A percentile compares a stretch with the other conserved stretches of the same genome.
phyloP scores from a whole-genome alignment of 2,113 vertebrate species.

The Centrocercus urophasianus region DNA sequence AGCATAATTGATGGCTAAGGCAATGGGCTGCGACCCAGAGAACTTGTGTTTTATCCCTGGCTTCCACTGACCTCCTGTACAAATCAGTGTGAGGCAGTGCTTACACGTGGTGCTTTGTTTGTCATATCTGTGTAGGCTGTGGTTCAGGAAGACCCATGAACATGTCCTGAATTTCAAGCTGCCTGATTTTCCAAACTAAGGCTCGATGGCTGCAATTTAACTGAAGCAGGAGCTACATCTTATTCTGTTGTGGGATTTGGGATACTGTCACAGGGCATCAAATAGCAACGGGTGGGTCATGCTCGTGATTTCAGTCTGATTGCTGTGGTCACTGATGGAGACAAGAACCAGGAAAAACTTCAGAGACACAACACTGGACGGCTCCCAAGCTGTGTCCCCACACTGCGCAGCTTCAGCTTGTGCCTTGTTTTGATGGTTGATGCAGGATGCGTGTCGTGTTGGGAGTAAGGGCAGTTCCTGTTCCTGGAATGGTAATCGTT shows the following conservation, averaged over 20 bases:
- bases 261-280: rapidly evolving
- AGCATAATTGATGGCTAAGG: not conserved
- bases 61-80: not conserved
- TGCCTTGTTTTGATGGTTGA: not conserved
- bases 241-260: no score
- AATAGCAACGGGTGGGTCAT: not conserved
- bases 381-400: not conserved
- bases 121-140: not conserved
- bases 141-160: not conserved
- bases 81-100: not conserved
- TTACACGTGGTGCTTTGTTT: not conserved
- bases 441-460: not conserved
- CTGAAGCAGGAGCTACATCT: not conserved
- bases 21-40: not conserved
- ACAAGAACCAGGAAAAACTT: not conserved
- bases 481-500: not conserved
- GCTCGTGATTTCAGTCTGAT: not conserved
- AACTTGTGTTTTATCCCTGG: not conserved
- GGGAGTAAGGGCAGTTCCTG: not conserved
- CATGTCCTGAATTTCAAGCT: not conserved
- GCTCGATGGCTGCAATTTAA: not conserved
- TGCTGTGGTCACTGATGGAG: not conserved
- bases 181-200: not conserved
- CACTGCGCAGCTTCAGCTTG: not conserved
- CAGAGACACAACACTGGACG: no score